Base-by-base conservation (phyloP, 2,888 invertebrate species). In the Euspilapteryx auroguttella region DNA sequence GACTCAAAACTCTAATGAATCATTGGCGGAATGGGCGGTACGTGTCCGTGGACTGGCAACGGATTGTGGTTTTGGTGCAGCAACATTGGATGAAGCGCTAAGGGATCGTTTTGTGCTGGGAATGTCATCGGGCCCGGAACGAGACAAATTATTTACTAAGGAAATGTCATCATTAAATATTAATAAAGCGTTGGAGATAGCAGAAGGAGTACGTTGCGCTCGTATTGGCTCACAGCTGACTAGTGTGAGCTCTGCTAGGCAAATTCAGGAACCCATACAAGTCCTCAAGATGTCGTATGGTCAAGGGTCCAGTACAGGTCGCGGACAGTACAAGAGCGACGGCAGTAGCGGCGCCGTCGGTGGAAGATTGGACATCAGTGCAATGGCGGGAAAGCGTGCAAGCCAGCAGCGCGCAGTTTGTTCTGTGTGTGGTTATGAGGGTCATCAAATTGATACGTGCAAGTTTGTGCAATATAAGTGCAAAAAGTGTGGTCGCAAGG, bases 1-100 rank as follows among this genome's bases (percentile, higher is more conserved):
- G n/a, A n/a, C n/a, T n/a, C n/a, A n/a, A n/a, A n/a, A n/a, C n/a
- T n/a, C n/a, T 4, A n/a, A 10, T n/a, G 22, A 22, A 10, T 5
- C 6, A 9, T n/a, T 7, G 4, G n/a, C 31, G 31, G 31, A 33
- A 30, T 34, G 24, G 12, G 23, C 21, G 7, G 30, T 28, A 31
- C 32, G 24, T n/a, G n/a, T 21, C 6, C 15, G 25, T n/a, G 13
- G 15, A 12, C 24, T 23, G 4, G 14, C 24, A 9, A 13, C 21
- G 11, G 7, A 25, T 12, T 24, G 13, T 15, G 12, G 12, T 10
- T 24, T 21, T n/a, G 11, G n/a, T 12, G 15, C 2, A 12, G 6
- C n/a, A n/a, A n/a, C n/a, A n/a, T 4, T 24, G 12, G 25, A 25
- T 9, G 24, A 29, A n/a, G 13, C 8, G 3, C 20, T 25, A 9